phyloP scores from a whole-genome alignment of 2,797 vertebrate genomes.

The Eupleurogrammus muticus region DNA sequence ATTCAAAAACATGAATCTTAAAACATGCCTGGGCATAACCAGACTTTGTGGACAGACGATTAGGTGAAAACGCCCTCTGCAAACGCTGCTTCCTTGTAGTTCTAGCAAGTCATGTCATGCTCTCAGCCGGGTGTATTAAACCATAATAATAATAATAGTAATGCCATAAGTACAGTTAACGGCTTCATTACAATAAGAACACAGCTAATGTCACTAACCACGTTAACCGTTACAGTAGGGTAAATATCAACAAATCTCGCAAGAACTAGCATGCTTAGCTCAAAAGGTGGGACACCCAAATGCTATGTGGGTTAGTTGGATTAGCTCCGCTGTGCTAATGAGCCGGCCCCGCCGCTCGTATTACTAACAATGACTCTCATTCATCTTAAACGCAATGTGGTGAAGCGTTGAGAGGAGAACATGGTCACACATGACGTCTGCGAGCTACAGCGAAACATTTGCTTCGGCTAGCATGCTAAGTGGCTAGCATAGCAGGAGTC shows the following conservation, averaged over 20 bases:
- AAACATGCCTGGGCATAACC: too few species aligned
- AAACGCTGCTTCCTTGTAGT: background rate
- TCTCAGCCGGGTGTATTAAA: background rate
- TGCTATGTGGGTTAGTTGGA: constrained; percentile 13
- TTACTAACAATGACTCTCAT: background rate
- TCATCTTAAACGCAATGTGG: background rate
- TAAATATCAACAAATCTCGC: background rate
- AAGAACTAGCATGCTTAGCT: constrained; percentile 7
- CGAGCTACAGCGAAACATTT: background rate
- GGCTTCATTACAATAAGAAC: background rate
- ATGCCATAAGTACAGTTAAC: background rate
- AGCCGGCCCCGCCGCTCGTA: background rate
- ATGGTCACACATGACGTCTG: background rate
- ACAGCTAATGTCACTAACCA: background rate
- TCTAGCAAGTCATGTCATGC: constrained; percentile 6
- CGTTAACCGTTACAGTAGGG: background rate
- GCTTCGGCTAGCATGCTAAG: constrained; percentile 53
- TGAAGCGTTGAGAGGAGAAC: background rate
- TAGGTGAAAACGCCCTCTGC: constrained; percentile 42
- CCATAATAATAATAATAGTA: too few species aligned
- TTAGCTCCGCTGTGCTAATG: background rate
- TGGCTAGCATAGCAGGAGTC: constrained; percentile 34
- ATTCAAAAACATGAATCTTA: background rate
- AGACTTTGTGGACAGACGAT: background rate
- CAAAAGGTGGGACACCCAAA: background rate